Evolutionary conservation across 1,140 invertebrate species (phyloP), one percentile per base, ranked within the genome.

Genomic region (Achatina immaculata): DNA sequence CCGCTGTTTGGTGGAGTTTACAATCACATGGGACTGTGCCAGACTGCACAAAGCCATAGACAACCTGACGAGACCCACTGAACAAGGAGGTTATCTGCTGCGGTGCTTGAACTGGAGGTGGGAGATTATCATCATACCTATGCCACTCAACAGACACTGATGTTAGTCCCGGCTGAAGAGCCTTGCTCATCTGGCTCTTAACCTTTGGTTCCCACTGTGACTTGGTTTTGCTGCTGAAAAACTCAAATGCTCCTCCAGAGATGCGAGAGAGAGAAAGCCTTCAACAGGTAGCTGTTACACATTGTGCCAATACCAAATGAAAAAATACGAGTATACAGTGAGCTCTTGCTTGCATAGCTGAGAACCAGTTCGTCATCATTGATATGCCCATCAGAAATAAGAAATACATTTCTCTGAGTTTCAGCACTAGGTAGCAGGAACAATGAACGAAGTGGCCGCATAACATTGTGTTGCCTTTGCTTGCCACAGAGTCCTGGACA

Each of bases 31-130:
- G 42, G 89, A 88, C 86, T 36, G 83, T 87, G 79, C 91, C 91
- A 81, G 91, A 88, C 6, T 84, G 86, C 11, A 91, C 88, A 86
- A 89, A 90, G 24, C 90, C 90, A 83, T 91, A 91, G 14, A 91
- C 85, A 24, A 91, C 88, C 71, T 88, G 86, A 82, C 90, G 85
- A 9, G 88, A 88, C 0, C 90, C 89, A 83, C 83, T 91, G 78
- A 91, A 91, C 9, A 91, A 82, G 24, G 89, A 85, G 28, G 87
- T 89, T 42, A 91, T 89, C 55, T 86, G 82, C 31, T 81, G 75
- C 21, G 91, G 91, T 28, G 91, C 91, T 76, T 91, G 89, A 11
- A 89, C 69, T 31, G 86, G 84, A 3, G 84, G 34, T 51, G 80
- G 71, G 9, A 80, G 75, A 28, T 86, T 78, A 31, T 86, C 82